Base-by-base conservation (phyloP, 2,888 invertebrate genomes). In the Sympetrum striolatum region DNA sequence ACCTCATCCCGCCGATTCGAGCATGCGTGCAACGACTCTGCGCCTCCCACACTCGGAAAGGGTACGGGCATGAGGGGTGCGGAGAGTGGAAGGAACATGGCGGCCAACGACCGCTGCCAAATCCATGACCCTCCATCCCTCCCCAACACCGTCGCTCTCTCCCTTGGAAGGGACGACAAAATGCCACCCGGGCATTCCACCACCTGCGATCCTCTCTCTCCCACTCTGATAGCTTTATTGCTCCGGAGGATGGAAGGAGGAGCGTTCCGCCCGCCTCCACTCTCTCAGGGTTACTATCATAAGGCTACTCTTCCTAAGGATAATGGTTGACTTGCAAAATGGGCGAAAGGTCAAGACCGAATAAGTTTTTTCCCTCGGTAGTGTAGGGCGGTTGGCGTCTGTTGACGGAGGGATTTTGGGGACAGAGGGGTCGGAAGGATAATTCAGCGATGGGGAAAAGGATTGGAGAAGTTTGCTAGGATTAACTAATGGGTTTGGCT, bases 311-410 rank as follows among this genome's bases (percentile, higher is more conserved):
- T 25, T 25, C 25, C 73, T 58, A 82, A 58, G 82, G 82, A 82
- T 82, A 58, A 82, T 82, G 82, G 82, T 58, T 82, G 82, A 53
- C 82, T 82, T 58, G 82, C 82, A 82, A 82, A 82, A 48, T 82
- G 82, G 82, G 53, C 82, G 82, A 82, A 82, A 82, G 82, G 58
- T 82, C 82, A 82, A 82, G 82, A 82, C 82, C 82, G 31, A 44
- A 39, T 18, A n/a, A 37, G 80, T 35, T 80, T 37, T 18, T 53
- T 53, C 53, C 18, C 53, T 18, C 0, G 53, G 53, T 44, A 44
- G 44, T 44, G 44, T 8, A 44, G 44, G 44, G 44, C 44, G 44
- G 44, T n/a, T n/a, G 25, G 12, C 39, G 81, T n/a, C 48, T 18
- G 81, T 39, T 44, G 81, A 81, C 44, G 81, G 81, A 81, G 81